phyloP scores from a whole-genome alignment of 2,797 vertebrate species.

The Spheniscus humboldti region DNA sequence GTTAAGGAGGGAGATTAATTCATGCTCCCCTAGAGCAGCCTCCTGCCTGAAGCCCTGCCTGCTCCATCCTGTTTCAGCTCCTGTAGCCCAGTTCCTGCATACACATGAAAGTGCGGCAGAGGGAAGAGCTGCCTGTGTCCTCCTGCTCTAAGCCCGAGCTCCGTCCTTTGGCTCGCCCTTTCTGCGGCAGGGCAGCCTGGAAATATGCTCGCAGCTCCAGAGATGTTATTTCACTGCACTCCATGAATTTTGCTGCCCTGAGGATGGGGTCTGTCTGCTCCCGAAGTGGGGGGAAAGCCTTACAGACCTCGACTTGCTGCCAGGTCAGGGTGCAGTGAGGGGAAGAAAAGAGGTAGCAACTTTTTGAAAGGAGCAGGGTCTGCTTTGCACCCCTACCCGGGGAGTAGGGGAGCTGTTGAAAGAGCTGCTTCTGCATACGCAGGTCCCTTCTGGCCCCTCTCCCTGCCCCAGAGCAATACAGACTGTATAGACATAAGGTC shows the following conservation, averaged over 20 bases:
- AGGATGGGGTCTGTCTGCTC: neutral
- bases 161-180: neutral
- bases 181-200: neutral
- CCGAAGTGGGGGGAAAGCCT: neutral
- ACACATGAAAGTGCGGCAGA: neutral
- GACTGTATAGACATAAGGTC: neutral
- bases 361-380: too few species aligned
- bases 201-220: fast-evolving
- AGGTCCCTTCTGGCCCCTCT: neutral
- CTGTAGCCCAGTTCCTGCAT: neutral
- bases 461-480: neutral
- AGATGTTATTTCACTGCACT: neutral
- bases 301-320: neutral
- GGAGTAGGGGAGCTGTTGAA: neutral
- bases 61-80: neutral
- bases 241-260: neutral
- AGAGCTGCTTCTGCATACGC: neutral
- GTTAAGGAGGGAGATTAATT: neutral
- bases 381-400: neutral
- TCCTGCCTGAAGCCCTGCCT: neutral
- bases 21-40: neutral
- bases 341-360: neutral
- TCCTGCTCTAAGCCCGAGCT: neutral
- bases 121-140: neutral
- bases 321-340: neutral